Conservation (phyloP, 2,888 invertebrate species). For the Epirrhoe alternata region DNA sequence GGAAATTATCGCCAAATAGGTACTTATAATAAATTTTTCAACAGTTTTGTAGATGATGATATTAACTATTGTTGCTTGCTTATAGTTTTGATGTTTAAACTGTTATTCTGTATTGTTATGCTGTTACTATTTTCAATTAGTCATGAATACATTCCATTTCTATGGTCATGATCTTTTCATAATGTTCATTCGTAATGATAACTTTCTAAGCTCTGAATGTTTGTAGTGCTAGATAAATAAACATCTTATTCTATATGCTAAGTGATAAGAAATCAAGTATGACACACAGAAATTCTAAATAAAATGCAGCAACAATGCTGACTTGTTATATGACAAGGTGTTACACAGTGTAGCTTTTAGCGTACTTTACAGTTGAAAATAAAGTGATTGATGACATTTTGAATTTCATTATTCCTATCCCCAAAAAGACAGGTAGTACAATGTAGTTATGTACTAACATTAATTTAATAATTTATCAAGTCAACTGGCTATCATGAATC, state of each 20-base stretch:
- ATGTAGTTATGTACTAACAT: no score
- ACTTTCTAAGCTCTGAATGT: slow-evolving; percentile 40
- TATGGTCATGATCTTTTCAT: slow-evolving; percentile 44
- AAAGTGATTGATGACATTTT: slow-evolving; percentile 59
- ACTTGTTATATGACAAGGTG: slow-evolving; percentile 32
- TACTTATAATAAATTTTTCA: slow-evolving; percentile 1
- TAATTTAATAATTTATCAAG: no score
- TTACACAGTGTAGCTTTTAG: slow-evolving; percentile 48
- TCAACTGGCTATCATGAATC: no score
- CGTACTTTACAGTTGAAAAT: slow-evolving; percentile 60
- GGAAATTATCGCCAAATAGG: slow-evolving; percentile 29
- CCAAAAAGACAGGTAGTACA: no score
- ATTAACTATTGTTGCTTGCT: slow-evolving; percentile 35
- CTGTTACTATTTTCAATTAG: slow-evolving; percentile 34
- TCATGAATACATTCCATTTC: slow-evolving; percentile 67
- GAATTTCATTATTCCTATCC: slow-evolving; percentile 27
- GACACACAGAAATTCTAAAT: slow-evolving; percentile 10
- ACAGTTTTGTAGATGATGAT: slow-evolving; percentile 4
- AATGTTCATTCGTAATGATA: slow-evolving; percentile 18
- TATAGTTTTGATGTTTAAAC: slow-evolving; percentile 28
- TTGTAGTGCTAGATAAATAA: slow-evolving; percentile 29
- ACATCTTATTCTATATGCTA: slow-evolving; percentile 1
- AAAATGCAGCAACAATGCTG: slow-evolving; percentile 24
- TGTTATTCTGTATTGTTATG: slow-evolving; percentile 25
- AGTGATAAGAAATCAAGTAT: slow-evolving; percentile 3